Conservation (phyloP, 2,113 vertebrate species). For the Pithys albifrons region DNA sequence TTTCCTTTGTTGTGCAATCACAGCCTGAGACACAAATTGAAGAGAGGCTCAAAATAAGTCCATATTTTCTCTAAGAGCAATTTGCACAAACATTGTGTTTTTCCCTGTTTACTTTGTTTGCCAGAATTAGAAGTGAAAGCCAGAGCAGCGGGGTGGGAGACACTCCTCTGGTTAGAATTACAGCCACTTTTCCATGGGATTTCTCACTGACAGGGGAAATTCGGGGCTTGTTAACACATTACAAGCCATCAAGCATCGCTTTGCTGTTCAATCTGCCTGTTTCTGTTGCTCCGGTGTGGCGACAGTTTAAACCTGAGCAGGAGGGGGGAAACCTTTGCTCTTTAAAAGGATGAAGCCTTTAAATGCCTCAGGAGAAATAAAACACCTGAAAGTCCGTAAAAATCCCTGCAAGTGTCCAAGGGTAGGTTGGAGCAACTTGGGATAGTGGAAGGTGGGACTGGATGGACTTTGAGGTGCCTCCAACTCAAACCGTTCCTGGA, state of each 20-base stretch:
- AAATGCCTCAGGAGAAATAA: not conserved
- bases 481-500: not conserved
- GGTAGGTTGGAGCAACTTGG: not conserved
- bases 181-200: constrained; percentile 41
- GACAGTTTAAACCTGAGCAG: not conserved
- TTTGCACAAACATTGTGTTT: not conserved
- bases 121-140: constrained; percentile 64
- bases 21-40: not conserved
- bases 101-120: constrained; percentile 49
- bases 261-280: not conserved
- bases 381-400: not conserved
- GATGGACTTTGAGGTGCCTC: not conserved
- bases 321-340: not conserved
- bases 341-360: not conserved
- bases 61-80: not conserved
- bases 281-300: not conserved
- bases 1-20: not conserved
- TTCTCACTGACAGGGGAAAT: constrained; percentile 49
- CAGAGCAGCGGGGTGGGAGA: constrained; percentile 58
- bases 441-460: not conserved
- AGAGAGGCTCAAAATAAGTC: not conserved
- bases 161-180: constrained; percentile 47
- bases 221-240: constrained; percentile 9
- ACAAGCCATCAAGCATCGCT: constrained; percentile 9
- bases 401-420: not conserved